phyloP scores from a whole-genome alignment of 2,797 vertebrate genomes.

The Thaleichthys pacificus region DNA sequence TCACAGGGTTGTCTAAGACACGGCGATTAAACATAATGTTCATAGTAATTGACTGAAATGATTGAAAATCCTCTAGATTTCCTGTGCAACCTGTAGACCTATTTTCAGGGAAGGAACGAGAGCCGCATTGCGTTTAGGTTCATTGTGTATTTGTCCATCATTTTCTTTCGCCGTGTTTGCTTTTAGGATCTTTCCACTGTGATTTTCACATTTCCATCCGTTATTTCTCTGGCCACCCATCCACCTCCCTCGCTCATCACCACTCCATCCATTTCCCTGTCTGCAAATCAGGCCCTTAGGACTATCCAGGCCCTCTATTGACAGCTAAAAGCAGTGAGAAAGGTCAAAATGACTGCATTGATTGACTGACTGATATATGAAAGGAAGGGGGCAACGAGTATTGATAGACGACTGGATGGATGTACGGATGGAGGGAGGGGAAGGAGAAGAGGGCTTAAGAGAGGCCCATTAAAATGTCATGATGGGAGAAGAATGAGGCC shows the following conservation, averaged over 20 bases:
- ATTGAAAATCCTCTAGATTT: too few species aligned
- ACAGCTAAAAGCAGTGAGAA: conserved; percentile 50
- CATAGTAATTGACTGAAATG: too few species aligned
- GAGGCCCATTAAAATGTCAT: conserved; percentile 70
- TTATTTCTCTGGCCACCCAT: conserved; percentile 46
- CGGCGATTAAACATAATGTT: too few species aligned
- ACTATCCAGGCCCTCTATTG: conserved; percentile 24
- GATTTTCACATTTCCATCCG: background rate
- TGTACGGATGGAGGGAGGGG: conserved; percentile 5
- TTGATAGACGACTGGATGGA: conserved; percentile 54
- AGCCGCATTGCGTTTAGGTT: too few species aligned
- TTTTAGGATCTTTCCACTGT: conserved; percentile 28
- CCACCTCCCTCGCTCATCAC: conserved; percentile 27
- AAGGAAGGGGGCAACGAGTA: conserved; percentile 51
- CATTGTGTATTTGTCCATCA: background rate
- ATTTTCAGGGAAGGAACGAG: too few species aligned
- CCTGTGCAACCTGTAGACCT: too few species aligned
- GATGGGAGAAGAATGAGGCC: conserved; percentile 63
- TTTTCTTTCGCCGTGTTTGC: background rate
- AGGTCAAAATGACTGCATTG: conserved; percentile 49
- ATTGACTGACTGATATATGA: conserved; percentile 52
- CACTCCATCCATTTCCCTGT: conserved; percentile 13
- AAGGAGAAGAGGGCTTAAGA: conserved; percentile 59
- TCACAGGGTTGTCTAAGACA: too few species aligned
- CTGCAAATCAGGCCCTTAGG: conserved; percentile 45